Base-by-base conservation (phyloP, 2,113 vertebrate genomes). In the Neodon shergylaensis region DNA sequence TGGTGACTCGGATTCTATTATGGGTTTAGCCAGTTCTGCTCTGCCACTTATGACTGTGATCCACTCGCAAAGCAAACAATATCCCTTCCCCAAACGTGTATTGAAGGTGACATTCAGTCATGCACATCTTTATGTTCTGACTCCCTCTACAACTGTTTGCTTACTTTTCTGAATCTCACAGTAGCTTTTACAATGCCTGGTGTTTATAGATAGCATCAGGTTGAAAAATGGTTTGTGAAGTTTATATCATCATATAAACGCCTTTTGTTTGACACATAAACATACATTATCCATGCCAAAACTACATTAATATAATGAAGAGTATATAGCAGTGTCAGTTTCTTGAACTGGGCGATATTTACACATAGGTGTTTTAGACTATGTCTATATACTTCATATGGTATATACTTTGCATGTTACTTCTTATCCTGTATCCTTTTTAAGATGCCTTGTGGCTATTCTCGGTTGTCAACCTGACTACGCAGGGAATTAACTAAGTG, bases 241-340 rank as follows among this genome's bases (percentile, higher is more conserved):
- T 24, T 42, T 78, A 7, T 21, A 93, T 28, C 17, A 61, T 42
- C 39, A 66, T 63, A 88, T 66, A 6, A 79, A 94, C 68, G 52
- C 65, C 26, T 92, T 95, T 81, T 76, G 36, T 85, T 93, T 84
- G 91, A 96, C 85, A 92, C 19, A 85, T 87, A 92, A 95, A 81
- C 86, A 93, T 47, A 92, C 19, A 90, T 22, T 47, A 1, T 54
- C 33, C 7, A 7, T 86, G 28, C 44, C 94, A 79, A 94, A 92
- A 84, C 24, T 36, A 74, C 39, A 31, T 52, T 84, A 42, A 88
- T 74, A 66, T 54, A 70, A 89, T 83, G 83, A 39, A 95, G 33
- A 82, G 0, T 65, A 72, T 90, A 73, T 86, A 85, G 8, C 44
- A 92, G 36, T 52, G 39, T 49, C 21, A 68, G 77, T 70, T 83